Evolutionary conservation across 1,140 invertebrate genomes (phyloP), one percentile per base, ranked within the genome.

Genomic region (Cecropterus lyciades): DNA sequence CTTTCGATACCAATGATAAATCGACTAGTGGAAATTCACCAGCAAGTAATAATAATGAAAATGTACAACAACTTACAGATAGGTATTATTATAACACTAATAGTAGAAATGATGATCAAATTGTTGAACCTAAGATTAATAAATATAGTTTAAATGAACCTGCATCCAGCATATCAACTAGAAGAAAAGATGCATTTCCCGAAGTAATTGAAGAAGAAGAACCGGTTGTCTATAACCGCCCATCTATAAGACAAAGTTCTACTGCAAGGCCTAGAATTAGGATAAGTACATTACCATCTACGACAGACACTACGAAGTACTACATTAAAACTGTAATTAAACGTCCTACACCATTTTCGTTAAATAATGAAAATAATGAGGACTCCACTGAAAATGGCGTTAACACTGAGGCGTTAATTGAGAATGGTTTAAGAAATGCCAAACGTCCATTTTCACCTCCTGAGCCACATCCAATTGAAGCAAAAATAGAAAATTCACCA

Each of bases 321-420:
- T 90, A 89, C 65, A 70, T 91, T 11, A 92, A 87, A 80, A 81
- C 84, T 10, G 75, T 87, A 17, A 80, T 84, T 33, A 91, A 80
- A 69, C 79, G 90, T 9, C 90, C 90, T 11, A 66, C 72, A 14
- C 75, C 69, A 43, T 79, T 82, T 67, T 37, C 71, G 24, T 15
- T 59, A 43, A 70, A 72, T 17, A 73, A 73, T 40, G 49, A 56
- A 37, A 79, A 74, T 40, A 75, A 68, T 24, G 66, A 55, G 24
- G 55, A 68, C 9, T 55, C 66, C 11, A 74, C 72, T 15, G 65
- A 70, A 65, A 69, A 60, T 57, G 51, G 37, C 43, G 52, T 73
- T 13, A 69, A 48, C 15, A 17, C 13, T 17, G 76, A 80, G 45
- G 46, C 52, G 11, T 24, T 77, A 10, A 74, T 72, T 48, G 75